Evolutionary conservation across 2,888 invertebrate genomes (phyloP).

Genomic region (Scrobipalpa atriplicella): DNA sequence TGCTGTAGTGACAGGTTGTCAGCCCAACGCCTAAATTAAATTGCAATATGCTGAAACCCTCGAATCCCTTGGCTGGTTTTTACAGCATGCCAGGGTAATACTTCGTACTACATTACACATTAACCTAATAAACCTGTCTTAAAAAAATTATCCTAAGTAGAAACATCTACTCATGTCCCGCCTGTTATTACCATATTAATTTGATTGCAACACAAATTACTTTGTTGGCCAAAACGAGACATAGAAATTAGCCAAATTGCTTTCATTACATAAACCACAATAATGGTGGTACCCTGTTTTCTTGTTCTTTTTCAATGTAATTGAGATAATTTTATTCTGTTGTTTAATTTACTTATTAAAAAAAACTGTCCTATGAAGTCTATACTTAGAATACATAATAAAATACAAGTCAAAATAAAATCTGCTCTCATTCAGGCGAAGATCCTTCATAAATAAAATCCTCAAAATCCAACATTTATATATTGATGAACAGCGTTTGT

Average conservation of each 20-base stretch:
- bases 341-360: too few species aligned
- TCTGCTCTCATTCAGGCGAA: background rate
- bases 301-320: too few species aligned
- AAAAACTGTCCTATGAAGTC: too few species aligned
- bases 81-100: background rate
- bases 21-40: too few species aligned
- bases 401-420: too few species aligned
- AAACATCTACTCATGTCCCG: background rate
- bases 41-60: too few species aligned
- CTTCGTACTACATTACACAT: background rate
- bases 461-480: background rate
- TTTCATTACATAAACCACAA: background rate
- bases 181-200: constrained; percentile 6
- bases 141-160: background rate
- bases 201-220: background rate
- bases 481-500: background rate
- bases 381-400: too few species aligned
- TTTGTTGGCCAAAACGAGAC: background rate
- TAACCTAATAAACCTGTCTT: background rate
- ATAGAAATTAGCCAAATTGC: background rate
- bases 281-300: too few species aligned
- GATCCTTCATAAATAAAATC: background rate
- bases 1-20: too few species aligned
- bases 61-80: too few species aligned
- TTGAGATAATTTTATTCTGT: too few species aligned